Evolutionary conservation across 2,113 vertebrate species (phyloP).

Genomic region (Labeo catla): DNA sequence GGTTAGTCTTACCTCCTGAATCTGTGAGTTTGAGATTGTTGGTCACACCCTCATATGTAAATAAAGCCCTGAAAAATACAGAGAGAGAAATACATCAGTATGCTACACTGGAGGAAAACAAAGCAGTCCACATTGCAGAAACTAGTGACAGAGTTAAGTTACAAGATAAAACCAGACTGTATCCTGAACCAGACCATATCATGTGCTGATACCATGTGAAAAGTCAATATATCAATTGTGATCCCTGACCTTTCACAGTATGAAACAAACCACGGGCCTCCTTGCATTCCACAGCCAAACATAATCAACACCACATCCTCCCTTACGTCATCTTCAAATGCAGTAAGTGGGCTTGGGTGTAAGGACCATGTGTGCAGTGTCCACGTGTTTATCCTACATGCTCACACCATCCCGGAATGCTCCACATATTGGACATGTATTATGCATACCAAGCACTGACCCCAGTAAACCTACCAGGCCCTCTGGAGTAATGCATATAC

Average conservation of each 20-base stretch:
- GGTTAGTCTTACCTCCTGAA: constrained; percentile 80
- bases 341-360: constrained; percentile 27
- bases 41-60: constrained; percentile 78
- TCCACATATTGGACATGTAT: constrained; percentile 43
- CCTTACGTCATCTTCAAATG: constrained; percentile 47
- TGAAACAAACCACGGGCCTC: constrained; percentile 39
- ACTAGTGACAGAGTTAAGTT: background rate
- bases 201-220: background rate
- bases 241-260: constrained; percentile 17
- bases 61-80: constrained; percentile 78
- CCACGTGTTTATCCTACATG: constrained; percentile 2
- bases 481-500: constrained; percentile 39
- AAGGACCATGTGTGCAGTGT: constrained; percentile 43
- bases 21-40: constrained; percentile 83
- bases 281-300: constrained; percentile 18
- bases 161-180: background rate
- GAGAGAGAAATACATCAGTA: constrained; percentile 5
- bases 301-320: constrained; percentile 10
- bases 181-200: background rate
- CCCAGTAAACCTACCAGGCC: constrained; percentile 43
- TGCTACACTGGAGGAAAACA: background rate
- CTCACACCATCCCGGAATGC: constrained; percentile 49
- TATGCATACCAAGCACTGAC: constrained; percentile 49
- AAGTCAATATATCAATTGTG: constrained; percentile 36
- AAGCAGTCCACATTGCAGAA: background rate